Evolutionary conservation across 2,888 invertebrate species (phyloP).

Genomic region (Hydrotaea cyrtoneurina): DNA sequence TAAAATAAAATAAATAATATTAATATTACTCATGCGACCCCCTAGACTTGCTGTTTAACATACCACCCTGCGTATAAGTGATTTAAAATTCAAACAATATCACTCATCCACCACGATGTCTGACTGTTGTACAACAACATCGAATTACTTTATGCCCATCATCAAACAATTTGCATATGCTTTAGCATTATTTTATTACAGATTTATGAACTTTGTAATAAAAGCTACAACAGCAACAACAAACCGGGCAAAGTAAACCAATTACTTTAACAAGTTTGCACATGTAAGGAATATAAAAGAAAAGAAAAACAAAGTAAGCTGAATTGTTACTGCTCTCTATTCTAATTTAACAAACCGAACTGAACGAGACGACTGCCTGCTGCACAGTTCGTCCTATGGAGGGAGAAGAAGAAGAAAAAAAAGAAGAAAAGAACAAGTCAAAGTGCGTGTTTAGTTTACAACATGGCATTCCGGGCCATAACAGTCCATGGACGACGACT

Average conservation of each 20-base stretch:
- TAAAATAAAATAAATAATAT: background rate
- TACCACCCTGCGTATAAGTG: conserved; percentile 1
- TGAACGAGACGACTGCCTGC: background rate
- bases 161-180: conserved; percentile 36
- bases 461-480: background rate
- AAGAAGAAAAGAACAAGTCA: conserved; percentile 10
- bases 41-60: background rate
- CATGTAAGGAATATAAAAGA: background rate
- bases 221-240: conserved; percentile 10
- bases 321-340: conserved; percentile 1
- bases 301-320: background rate
- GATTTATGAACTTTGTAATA: conserved; percentile 31
- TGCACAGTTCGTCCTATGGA: too few species aligned
- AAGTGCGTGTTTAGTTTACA: conserved; percentile 31
- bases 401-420: background rate
- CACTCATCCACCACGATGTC: background rate
- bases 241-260: conserved; percentile 27
- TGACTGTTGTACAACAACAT: background rate
- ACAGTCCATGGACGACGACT: background rate
- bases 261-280: conserved; percentile 36
- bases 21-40: background rate
- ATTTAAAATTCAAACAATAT: conserved; percentile 6
- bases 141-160: conserved; percentile 25
- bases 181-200: conserved; percentile 34
- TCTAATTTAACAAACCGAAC: conserved; percentile 20